Evolutionary conservation across 37 sponge, comb jelly and placozoan genomes (phyloP).

Genomic region (Spongia lamella): DNA sequence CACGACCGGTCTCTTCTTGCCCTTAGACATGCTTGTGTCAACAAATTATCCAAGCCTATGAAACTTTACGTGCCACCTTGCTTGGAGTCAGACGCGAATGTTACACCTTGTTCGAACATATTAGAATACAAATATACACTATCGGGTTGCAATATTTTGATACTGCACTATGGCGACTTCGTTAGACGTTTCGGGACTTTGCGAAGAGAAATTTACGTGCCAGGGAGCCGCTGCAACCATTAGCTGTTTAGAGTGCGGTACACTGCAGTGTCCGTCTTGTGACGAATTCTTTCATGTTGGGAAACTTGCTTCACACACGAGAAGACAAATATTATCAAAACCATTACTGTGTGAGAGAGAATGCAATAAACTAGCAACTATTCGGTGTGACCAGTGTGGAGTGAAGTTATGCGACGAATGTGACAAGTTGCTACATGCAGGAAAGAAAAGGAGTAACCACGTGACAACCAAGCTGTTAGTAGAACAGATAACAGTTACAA

Average conservation of each 20-base stretch:
- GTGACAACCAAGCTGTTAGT: not conserved
- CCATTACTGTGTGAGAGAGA: constrained; percentile 35
- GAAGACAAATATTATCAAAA: constrained; percentile 1
- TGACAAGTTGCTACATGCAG: constrained; percentile 56
- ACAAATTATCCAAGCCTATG: not conserved
- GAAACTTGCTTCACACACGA: constrained; percentile 16
- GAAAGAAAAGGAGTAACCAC: constrained; percentile 32
- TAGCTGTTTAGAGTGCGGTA: constrained; percentile 60
- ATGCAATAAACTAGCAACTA: constrained; percentile 40
- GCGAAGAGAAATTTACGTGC: constrained; percentile 35
- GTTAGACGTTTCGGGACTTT: not conserved
- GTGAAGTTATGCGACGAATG: constrained; percentile 50
- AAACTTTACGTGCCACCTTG: constrained; percentile 7
- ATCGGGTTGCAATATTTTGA: not conserved
- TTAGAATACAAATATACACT: not conserved
- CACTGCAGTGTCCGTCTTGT: constrained; percentile 60
- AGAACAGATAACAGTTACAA: no score
- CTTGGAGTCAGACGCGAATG: not conserved
- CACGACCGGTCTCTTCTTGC: constrained; percentile 59
- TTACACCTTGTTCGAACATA: not conserved
- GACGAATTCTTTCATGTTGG: constrained; percentile 40
- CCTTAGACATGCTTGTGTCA: constrained; percentile 16
- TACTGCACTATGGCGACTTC: not conserved
- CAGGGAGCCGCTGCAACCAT: not conserved
- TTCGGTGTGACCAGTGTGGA: constrained; percentile 46